Conservation (phyloP, 2,888 invertebrate genomes). For the Drosophila nigricruria region DNA sequence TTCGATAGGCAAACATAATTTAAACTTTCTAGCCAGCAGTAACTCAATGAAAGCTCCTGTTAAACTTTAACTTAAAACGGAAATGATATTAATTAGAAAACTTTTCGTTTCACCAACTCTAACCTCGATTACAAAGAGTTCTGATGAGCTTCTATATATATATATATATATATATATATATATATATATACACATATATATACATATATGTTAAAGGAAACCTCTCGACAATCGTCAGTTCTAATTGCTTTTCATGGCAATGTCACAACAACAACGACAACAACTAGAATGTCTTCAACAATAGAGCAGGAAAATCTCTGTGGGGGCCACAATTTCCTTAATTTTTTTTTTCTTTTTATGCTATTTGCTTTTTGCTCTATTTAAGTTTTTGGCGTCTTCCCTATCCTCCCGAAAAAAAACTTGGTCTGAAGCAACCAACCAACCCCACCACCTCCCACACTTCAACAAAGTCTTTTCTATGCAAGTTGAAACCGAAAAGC, state of each 20-base stretch:
- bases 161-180: not conserved
- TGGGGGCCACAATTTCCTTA: slow-evolving; percentile 35
- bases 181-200: not conserved
- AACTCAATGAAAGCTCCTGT: slow-evolving; percentile 22
- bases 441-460: not conserved
- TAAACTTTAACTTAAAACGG: slow-evolving; percentile 41
- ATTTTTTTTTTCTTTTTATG: slow-evolving; percentile 20
- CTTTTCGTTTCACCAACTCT: slow-evolving; percentile 41
- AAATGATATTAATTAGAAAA: slow-evolving; percentile 61
- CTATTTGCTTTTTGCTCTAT: slow-evolving; percentile 46
- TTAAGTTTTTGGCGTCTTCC: slow-evolving; percentile 50
- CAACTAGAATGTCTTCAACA: slow-evolving; percentile 24
- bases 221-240: slow-evolving; percentile 41
- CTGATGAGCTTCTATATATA: slow-evolving; percentile 14
- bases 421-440: not conserved
- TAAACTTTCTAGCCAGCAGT: not conserved
- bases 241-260: slow-evolving; percentile 66
- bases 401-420: slow-evolving; percentile 14
- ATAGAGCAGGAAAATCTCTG: slow-evolving; percentile 40
- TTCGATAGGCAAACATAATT: slow-evolving; percentile 7
- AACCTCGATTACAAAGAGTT: slow-evolving; percentile 18
- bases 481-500: slow-evolving; percentile 60
- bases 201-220: not conserved
- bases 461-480: slow-evolving; percentile 9
- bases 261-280: slow-evolving; percentile 48